Evolutionary conservation across 2,113 vertebrate genomes (phyloP).

Genomic region (Ceyx margarethae): DNA sequence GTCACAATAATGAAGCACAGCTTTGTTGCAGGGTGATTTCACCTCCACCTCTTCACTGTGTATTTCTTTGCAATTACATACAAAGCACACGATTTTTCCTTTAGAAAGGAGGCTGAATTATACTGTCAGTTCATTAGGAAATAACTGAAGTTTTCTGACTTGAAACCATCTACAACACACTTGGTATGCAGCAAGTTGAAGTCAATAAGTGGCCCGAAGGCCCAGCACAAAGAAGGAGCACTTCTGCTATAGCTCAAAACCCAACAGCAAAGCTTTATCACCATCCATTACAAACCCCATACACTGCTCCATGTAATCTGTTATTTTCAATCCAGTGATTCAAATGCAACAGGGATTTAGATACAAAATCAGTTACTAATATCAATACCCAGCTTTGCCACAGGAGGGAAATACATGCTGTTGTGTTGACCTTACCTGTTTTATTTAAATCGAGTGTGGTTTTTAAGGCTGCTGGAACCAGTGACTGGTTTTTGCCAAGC

Average conservation of each 20-base stretch:
- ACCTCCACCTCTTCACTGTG: background rate
- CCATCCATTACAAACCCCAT: rapidly evolving
- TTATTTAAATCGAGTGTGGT: background rate
- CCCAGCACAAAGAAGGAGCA: background rate
- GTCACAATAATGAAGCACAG: background rate
- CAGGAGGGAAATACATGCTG: background rate
- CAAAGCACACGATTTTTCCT: background rate
- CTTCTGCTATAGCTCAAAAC: background rate
- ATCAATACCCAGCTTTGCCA: background rate
- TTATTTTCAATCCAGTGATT: background rate
- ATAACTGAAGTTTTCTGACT: background rate
- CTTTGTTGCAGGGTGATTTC: background rate
- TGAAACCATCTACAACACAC: background rate
- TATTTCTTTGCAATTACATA: conserved; percentile 19
- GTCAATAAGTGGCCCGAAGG: background rate
- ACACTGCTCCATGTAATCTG: background rate
- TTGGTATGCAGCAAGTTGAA: background rate
- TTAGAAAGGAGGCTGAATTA: conserved; percentile 2
- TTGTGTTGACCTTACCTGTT: background rate
- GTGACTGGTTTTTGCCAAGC: background rate
- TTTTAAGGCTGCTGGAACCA: background rate
- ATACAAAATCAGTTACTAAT: background rate
- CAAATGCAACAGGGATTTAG: background rate
- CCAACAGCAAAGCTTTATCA: background rate
- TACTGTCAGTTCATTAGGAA: background rate